Evolutionary conservation across 1,140 invertebrate genomes (phyloP), one percentile per base, ranked within the genome.

Genomic region (Calosoma granatense): DNA sequence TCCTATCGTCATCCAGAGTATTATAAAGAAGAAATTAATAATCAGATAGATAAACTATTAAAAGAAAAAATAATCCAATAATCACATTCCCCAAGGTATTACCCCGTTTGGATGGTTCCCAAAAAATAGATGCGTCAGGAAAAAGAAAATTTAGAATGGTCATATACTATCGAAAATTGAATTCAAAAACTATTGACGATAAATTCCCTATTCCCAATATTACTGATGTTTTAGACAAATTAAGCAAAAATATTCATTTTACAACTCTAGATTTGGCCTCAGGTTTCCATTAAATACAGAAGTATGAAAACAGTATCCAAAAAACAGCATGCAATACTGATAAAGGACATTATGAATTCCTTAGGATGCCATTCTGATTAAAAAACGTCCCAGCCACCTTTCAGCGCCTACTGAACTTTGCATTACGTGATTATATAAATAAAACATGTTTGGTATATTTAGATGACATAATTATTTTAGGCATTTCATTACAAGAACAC

Each of bases 231-330:
- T 60, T 79, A 22, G 65, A 74, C 56, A 54, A 58, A 17, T 54
- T 78, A 17, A 61, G 61, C 2, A 68, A 69, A 22, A 61, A 64
- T 22, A 64, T 64, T 22, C 74, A 67, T 54, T 77, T 77, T 60
- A 66, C 69, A 17, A 67, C 69, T 6, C n/a, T n/a, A n/a, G n/a
- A n/a, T n/a, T n/a, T n/a, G n/a, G n/a, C n/a, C n/a, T n/a, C n/a
- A n/a, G n/a, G 14, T 30, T 30, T 70, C 60, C 73, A 70, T 65
- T 74, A 81, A 62, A 65, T 79, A 14, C 52, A 36, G 39, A 55
- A 77, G 3, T 60, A 68, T 2, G 52, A 60, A 41, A 54, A 55
- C 4, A 65, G 70, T 56, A 59, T 20, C 14, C 41, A 62, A 0
- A 76, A 76, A 58, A 75, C 73, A n/a, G 70, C 67, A 1, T 73